Percentiles rank a stretch among this genome's conserved stretches.
Conservation (phyloP, 1,140 invertebrate species). For the Whitmania pigra region DNA sequence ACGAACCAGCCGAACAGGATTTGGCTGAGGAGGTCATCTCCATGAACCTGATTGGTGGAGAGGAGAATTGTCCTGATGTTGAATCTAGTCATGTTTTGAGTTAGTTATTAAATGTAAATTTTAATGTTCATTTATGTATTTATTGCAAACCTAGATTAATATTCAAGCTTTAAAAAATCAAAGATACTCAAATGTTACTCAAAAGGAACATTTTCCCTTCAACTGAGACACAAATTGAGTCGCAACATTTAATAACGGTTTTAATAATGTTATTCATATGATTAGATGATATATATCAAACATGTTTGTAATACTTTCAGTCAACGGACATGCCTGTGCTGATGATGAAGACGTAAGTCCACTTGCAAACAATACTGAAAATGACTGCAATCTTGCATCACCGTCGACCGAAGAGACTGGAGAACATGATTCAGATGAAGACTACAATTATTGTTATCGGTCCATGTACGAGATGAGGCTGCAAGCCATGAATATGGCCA, state of each 20-base stretch:
- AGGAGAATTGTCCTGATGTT: background rate
- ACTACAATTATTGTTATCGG: background rate
- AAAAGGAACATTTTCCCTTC: no score
- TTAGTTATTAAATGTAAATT: no score
- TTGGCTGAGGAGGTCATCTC: conserved; percentile 21
- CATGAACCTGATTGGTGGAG: conserved; percentile 23
- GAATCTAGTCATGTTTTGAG: no score
- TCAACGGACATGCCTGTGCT: background rate
- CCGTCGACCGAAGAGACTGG: background rate
- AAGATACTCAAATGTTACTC: no score
- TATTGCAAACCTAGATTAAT: no score
- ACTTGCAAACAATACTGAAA: background rate
- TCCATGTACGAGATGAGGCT: background rate
- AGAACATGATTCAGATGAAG: background rate
- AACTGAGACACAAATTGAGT: no score
- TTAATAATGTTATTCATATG: no score
- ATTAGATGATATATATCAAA: no score
- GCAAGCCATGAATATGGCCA: conserved; percentile 1
- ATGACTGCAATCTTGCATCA: background rate
- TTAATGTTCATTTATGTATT: no score
- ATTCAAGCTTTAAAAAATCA: no score
- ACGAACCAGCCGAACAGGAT: conserved; percentile 18
- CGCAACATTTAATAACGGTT: no score
- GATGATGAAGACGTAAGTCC: background rate
- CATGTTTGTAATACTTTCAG: no score